These are phyloP conservation scores for Drosophila fungiperda DNA, from an alignment of 2,888 invertebrate genomes.

Conservation along the genomic window DNA sequence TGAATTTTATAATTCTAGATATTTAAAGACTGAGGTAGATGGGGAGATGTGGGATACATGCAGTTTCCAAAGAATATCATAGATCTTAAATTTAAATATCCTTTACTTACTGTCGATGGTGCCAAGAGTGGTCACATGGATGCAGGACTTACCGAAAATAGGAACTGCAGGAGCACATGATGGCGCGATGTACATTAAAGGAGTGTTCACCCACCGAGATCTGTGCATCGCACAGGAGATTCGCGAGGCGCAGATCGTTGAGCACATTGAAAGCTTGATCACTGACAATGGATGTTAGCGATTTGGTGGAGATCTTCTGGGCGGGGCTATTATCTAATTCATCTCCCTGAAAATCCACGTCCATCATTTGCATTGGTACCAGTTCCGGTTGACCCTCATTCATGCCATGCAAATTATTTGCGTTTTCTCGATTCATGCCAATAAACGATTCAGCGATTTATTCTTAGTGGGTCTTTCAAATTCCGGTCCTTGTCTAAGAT, in stretches of 20 bases:
- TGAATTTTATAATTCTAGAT: no score
- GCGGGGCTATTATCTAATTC: slow-evolving; percentile 33
- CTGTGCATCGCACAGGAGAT: slow-evolving; percentile 94
- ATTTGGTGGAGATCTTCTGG: slow-evolving; percentile 51
- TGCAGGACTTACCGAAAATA: slow-evolving; percentile 91
- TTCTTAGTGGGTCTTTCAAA: slow-evolving; percentile 50
- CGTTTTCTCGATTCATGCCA: slow-evolving; percentile 65
- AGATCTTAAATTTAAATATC: no score
- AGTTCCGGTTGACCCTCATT: slow-evolving; percentile 63
- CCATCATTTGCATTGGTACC: slow-evolving; percentile 36
- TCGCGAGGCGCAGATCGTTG: slow-evolving; percentile 92
- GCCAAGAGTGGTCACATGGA: not conserved
- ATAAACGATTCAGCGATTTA: slow-evolving; percentile 54
- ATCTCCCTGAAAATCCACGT: slow-evolving; percentile 47
- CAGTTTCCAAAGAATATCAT: no score
- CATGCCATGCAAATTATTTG: slow-evolving; percentile 59
- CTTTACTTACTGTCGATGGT: not conserved
- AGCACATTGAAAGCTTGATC: slow-evolving; percentile 93
- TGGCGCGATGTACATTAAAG: slow-evolving; percentile 94
- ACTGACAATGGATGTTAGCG: slow-evolving; percentile 88
- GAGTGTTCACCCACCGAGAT: slow-evolving; percentile 93
- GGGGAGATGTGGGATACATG: no score
- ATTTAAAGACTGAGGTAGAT: no score
- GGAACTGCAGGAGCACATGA: slow-evolving; percentile 94
- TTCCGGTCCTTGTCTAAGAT: slow-evolving; percentile 61